Base-by-base conservation (phyloP, 2,797 vertebrate species). In the Denticeps clupeoides region DNA sequence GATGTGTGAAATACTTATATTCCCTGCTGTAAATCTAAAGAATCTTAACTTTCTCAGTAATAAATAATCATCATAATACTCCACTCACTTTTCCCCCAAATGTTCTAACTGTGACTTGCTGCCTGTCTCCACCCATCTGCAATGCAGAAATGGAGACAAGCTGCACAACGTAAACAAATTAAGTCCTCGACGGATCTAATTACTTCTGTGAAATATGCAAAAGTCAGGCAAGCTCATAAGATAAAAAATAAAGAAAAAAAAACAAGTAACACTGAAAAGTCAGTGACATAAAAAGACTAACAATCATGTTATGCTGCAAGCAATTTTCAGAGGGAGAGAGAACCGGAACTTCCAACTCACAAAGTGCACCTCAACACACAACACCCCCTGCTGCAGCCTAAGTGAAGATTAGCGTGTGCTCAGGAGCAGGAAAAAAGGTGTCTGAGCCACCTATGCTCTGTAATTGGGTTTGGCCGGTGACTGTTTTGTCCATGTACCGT, bases 391-490 rank as follows among this genome's bases (percentile, higher is more conserved):
- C 60, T 49, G 60, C 31, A 45, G 52, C 59, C 47, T 72, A 77
- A 78, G 77, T 75, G 71, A 57, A 52, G 69, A 77, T 72, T 67
- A 66, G 69, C 69, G 77, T 78, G 77, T 70, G 61, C 15, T 35
- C 65, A 5, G 18, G 67, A 64, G 63, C 60, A 63, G 69, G 62
- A 29, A 9, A 58, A 63, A 67, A 41, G 13, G 49, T 46, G 54
- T 68, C 67, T 65, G 58, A 63, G 60, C 71, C 63, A 51, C 70
- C 70, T 77, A 64, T 65, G 64, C 72, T 71, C 68, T 65, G 72
- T 72, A 70, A 66, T 70, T 69, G 60, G 62, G 68, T 72, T 73
- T 65, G 55, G 59, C 53, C 55, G 65, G 63, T 67, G 69, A 62
- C 64, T 65, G 69, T 67, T 69, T 71, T 78, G 71, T 74, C 68